Conservation (phyloP, 2,888 invertebrate genomes). For the Cerastoderma edule region DNA sequence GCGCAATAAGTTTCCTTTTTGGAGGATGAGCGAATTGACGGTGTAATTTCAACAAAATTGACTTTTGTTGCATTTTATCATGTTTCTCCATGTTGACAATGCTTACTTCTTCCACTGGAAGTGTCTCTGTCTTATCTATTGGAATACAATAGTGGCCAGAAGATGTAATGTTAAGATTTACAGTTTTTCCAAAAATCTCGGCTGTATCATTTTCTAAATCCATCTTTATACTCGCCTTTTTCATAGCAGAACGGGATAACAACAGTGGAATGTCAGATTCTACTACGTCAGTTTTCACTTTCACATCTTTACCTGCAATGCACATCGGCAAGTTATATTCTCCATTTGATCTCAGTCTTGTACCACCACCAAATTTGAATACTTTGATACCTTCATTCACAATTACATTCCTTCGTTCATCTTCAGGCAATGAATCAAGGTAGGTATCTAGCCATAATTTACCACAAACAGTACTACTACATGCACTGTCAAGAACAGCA, state of each 20-base stretch:
- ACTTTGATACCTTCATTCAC: slow-evolving; percentile 24
- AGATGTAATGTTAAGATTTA: slow-evolving; percentile 41
- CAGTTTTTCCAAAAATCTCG: slow-evolving; percentile 22
- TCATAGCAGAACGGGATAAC: slow-evolving; percentile 36
- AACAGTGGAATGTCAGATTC: slow-evolving; percentile 43
- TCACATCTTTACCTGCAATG: slow-evolving; percentile 36
- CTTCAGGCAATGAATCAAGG: slow-evolving; percentile 4
- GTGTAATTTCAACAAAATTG: not conserved
- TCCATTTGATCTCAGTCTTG: slow-evolving; percentile 4
- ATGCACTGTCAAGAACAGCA: slow-evolving; percentile 55
- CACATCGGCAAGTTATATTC: slow-evolving; percentile 24
- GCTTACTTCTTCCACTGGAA: slow-evolving; percentile 36
- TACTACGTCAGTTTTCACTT: slow-evolving; percentile 42
- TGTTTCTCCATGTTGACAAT: slow-evolving; percentile 33
- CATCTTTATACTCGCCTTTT: slow-evolving; percentile 36
- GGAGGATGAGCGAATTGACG: slow-evolving; percentile 44
- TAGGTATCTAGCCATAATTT: slow-evolving; percentile 40
- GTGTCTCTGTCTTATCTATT: slow-evolving; percentile 25
- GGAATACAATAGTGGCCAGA: slow-evolving; percentile 51
- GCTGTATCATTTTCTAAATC: slow-evolving; percentile 54
- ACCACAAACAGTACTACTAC: slow-evolving; percentile 57
- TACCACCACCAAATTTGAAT: slow-evolving; percentile 16
- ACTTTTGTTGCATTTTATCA: not conserved
- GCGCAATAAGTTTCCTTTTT: slow-evolving; percentile 19
- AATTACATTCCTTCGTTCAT: slow-evolving; percentile 3